Conservation (phyloP, 37 sponge, comb jelly and placozoan species). For the Beroe ovata region DNA sequence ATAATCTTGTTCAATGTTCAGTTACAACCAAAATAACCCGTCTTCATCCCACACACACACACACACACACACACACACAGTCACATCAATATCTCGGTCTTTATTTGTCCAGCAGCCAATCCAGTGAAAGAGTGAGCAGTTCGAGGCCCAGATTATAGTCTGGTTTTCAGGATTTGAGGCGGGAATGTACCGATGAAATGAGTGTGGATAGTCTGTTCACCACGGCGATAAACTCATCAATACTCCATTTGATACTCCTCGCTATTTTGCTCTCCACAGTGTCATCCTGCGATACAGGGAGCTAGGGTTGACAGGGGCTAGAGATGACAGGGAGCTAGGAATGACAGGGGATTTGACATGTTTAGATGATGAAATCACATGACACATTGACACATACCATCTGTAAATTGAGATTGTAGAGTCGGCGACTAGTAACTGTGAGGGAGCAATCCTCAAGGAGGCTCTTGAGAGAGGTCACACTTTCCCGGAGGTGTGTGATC, state of each 20-base stretch:
- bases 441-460: constrained; percentile 26
- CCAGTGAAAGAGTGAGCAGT: too few relatives aligned
- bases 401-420: constrained; percentile 26
- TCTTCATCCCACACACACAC: too few relatives aligned
- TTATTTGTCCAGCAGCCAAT: too few relatives aligned
- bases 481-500: not conserved
- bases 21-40: too few relatives aligned
- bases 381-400: too few relatives aligned
- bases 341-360: too few relatives aligned
- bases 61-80: too few relatives aligned
- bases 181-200: not conserved
- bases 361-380: too few relatives aligned
- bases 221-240: not conserved
- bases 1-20: too few relatives aligned
- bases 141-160: too few relatives aligned
- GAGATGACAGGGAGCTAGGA: too few relatives aligned
- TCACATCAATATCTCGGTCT: too few relatives aligned
- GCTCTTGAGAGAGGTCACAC: not conserved
- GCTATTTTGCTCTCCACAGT: constrained; percentile 36
- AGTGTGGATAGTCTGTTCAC: not conserved
- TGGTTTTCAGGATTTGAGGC: not conserved
- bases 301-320: not conserved
- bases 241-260: constrained; percentile 13
- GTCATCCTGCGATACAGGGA: constrained; percentile 24
- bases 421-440: not conserved